Conservation (phyloP, 2,797 vertebrate genomes). For the Strix occidentalis region DNA sequence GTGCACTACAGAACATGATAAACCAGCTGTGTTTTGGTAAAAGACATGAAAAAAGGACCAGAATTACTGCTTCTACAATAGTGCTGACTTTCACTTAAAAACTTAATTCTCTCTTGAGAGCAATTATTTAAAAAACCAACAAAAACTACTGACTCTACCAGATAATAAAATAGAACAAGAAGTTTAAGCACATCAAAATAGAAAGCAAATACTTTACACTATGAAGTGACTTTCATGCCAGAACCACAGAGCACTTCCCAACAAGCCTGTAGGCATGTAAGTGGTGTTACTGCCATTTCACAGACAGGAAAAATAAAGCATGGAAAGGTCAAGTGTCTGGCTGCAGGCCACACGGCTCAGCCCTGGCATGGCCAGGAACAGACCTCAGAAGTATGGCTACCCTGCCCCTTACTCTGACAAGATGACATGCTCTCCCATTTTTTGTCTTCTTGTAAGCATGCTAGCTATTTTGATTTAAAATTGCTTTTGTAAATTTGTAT, state of each 20-base stretch:
- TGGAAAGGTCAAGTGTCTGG: slow-evolving; percentile 36
- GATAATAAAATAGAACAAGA: neutral
- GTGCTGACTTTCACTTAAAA: neutral
- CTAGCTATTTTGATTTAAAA: neutral
- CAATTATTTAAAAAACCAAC: neutral
- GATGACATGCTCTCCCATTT: neutral
- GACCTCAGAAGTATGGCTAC: neutral
- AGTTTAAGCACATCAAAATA: neutral
- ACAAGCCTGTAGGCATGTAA: slow-evolving; percentile 13
- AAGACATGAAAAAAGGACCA: neutral
- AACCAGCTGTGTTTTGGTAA: neutral
- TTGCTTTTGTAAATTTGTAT: neutral
- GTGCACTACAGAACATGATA: neutral
- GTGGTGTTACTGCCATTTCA: neutral
- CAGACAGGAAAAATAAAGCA: slow-evolving; percentile 3
- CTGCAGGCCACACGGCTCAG: neutral
- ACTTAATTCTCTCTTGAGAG: neutral
- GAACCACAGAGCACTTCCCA: neutral
- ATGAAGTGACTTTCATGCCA: neutral
- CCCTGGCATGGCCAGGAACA: neutral
- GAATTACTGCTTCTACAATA: neutral
- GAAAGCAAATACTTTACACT: neutral
- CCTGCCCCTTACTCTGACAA: neutral
- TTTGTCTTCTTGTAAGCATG: neutral
- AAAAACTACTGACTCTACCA: neutral